Base-by-base conservation (phyloP, 1,140 invertebrate species). In the Phortica variegata region DNA sequence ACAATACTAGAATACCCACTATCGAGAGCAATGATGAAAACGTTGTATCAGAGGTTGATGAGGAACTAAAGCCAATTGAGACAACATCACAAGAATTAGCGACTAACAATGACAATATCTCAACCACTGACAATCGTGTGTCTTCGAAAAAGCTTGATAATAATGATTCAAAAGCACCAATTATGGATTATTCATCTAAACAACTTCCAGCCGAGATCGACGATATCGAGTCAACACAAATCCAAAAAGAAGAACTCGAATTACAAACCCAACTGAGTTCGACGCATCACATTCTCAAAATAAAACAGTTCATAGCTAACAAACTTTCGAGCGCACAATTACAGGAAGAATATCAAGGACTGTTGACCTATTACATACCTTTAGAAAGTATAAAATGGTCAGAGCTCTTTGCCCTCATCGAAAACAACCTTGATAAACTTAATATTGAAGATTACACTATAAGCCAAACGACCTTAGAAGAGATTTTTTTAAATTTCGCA, bases 391-490 rank as follows among this genome's bases (percentile, higher is more conserved):
- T 87, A 12, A 79, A 80, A 3, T 87, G 87, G 83, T 86, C 86
- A 29, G 61, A 77, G 40, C 82, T 92, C 43, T 92, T 91, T 75
- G 80, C 83, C 4, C 76, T 83, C 9, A 82, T 91, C 80, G 88
- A 91, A 56, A 76, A 78, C 26, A 81, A 81, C 1, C 79, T 80
- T 12, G 41, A 57, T 7, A 54, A 61, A 0, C 80, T 84, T 41
- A 73, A 83, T 38, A 83, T 91, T 38, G 87, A 89, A 61, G 89
- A 90, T 70, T 91, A 91, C 74, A 87, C 86, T 3, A 82, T 91
- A 8, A 85, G 86, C 20, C 88, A 92, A 72, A 89, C 88, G 1
- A 87, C 87, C 18, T 78, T 91, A 16, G 89, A 91, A 66, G 87
- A 90, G 77, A 87, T 90, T 19, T 82, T 82, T 53, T 58, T 80